Evolutionary conservation across 2,797 vertebrate species (phyloP).

Genomic region (Buphagus erythrorhynchus): DNA sequence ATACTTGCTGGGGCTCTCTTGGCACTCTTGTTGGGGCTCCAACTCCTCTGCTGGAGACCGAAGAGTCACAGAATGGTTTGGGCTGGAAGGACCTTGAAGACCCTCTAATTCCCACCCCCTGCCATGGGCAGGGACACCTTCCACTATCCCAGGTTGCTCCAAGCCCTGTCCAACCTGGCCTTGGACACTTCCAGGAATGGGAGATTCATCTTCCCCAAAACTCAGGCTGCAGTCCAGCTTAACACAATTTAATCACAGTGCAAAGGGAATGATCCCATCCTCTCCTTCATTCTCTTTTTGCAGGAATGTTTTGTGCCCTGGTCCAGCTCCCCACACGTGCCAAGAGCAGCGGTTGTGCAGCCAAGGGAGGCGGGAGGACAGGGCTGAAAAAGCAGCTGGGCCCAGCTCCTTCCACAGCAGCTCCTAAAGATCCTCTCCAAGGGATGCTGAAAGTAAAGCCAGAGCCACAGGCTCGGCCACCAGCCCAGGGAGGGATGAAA

Average conservation of each 20-base stretch:
- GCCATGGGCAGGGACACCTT: neutral
- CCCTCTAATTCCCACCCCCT: rapidly evolving
- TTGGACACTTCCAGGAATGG: neutral
- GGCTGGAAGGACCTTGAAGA: neutral
- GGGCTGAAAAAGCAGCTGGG: neutral
- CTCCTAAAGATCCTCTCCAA: neutral
- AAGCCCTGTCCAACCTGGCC: rapidly evolving
- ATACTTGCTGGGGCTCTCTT: neutral
- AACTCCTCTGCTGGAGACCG: neutral
- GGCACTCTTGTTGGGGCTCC: neutral
- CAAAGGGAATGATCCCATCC: neutral
- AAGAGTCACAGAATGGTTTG: neutral
- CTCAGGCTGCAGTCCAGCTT: neutral
- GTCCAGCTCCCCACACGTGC: neutral
- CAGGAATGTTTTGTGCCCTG: neutral
- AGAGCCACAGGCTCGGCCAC: neutral
- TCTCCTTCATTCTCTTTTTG: neutral
- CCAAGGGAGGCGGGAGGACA: conserved; percentile 2
- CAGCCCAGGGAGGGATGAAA: neutral
- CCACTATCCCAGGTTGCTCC: neutral
- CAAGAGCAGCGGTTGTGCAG: neutral
- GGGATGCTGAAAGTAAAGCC: neutral
- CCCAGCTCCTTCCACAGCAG: neutral
- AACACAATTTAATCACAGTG: neutral
- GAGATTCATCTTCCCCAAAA: neutral